These are phyloP conservation scores for Apostichopus japonicus DNA, from an alignment of 35 echinoderm and acorn worm genomes.

Conservation along the genomic window DNA sequence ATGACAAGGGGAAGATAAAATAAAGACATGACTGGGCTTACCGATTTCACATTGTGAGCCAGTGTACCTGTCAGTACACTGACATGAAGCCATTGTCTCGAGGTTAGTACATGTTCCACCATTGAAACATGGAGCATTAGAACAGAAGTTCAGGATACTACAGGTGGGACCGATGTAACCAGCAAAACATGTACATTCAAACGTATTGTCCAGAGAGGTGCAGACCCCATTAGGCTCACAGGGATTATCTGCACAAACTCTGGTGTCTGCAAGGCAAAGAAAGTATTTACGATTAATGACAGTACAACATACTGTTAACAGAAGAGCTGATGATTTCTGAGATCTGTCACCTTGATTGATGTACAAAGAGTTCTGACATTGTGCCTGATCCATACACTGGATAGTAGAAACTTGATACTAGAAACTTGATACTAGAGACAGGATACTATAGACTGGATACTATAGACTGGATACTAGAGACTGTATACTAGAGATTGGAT, in stretches of 20 bases:
- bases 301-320: too few species aligned
- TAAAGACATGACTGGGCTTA: not conserved
- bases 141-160: not conserved
- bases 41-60: conserved; percentile 22
- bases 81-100: not conserved
- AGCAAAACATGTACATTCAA: not conserved
- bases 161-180: not conserved
- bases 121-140: conserved; percentile 2
- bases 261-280: not conserved
- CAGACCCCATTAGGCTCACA: conserved; percentile 24
- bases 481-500: too few species aligned
- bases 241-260: conserved; percentile 14
- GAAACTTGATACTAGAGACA: too few species aligned
- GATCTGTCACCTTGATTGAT: too few species aligned
- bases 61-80: conserved; percentile 16
- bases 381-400: too few species aligned
- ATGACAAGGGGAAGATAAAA: too few species aligned
- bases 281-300: too few species aligned
- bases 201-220: not conserved
- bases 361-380: too few species aligned
- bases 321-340: too few species aligned
- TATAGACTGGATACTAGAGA: too few species aligned
- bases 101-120: conserved; percentile 15
- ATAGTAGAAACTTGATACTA: too few species aligned
- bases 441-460: too few species aligned